Evolutionary conservation across 1,140 invertebrate genomes (phyloP).

Genomic region (Penaeus japonicus): DNA sequence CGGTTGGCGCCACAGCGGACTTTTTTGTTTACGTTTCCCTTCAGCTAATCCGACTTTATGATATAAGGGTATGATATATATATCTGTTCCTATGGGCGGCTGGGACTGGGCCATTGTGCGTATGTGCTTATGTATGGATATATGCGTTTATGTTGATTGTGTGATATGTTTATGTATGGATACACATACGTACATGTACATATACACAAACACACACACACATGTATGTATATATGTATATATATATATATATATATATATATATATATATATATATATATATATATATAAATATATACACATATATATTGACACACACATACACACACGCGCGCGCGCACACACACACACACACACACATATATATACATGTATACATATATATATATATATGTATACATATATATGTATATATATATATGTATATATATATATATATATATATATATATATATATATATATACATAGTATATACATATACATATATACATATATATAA

Average conservation of each 20-base stretch:
- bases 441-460: too few species aligned
- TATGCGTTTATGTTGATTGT: neutral
- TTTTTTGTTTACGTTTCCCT: conserved; percentile 3
- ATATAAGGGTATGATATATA: neutral
- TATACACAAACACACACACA: neutral
- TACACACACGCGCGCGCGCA: too few species aligned
- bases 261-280: neutral
- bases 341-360: neutral
- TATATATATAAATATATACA: too few species aligned
- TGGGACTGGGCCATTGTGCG: conserved; percentile 1
- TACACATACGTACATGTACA: neutral
- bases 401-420: too few species aligned
- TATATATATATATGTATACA: too few species aligned
- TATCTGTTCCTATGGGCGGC: neutral
- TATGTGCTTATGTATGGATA: neutral
- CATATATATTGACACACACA: too few species aligned
- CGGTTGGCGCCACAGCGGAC: neutral
- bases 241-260: neutral
- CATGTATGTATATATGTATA: neutral
- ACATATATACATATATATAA: too few species aligned
- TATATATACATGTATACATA: neutral
- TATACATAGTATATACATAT: too few species aligned
- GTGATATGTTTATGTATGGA: neutral
- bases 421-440: too few species aligned
- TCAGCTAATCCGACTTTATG: neutral